Evolutionary conservation across 2,113 vertebrate genomes (phyloP).

Genomic region (Malaclemys terrapin): DNA sequence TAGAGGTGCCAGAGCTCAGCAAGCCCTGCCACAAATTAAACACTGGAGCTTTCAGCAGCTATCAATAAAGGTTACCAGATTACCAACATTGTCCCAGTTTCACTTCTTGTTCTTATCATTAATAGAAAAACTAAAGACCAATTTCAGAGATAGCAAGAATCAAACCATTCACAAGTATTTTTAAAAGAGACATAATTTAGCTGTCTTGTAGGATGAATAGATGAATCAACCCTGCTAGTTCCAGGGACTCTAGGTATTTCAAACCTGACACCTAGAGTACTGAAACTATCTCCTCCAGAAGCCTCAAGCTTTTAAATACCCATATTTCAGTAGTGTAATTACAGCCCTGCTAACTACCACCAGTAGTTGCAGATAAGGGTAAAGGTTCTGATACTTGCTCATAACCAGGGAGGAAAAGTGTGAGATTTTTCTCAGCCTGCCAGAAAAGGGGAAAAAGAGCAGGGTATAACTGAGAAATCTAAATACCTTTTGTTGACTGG

Average conservation of each 20-base stretch:
- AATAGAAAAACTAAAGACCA: background rate
- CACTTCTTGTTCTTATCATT: background rate
- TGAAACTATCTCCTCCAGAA: background rate
- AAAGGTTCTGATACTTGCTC: background rate
- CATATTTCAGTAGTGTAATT: background rate
- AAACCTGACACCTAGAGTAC: background rate
- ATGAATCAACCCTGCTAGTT: background rate
- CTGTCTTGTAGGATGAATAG: background rate
- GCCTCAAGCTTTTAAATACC: rapidly evolving
- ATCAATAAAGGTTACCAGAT: background rate
- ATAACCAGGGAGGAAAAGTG: background rate
- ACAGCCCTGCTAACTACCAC: background rate
- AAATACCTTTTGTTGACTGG: background rate
- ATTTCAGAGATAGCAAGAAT: background rate
- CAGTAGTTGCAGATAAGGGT: background rate
- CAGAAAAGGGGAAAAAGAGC: background rate
- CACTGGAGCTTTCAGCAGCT: background rate
- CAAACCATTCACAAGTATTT: background rate
- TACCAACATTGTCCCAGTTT: background rate
- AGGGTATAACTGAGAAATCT: background rate
- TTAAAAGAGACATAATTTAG: background rate
- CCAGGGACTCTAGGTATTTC: background rate
- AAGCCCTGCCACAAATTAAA: too few relatives aligned
- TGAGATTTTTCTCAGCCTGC: background rate
- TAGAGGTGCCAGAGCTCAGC: too few relatives aligned